Conservation (phyloP, 2,797 vertebrate species). For the Darevskia mixta region DNA sequence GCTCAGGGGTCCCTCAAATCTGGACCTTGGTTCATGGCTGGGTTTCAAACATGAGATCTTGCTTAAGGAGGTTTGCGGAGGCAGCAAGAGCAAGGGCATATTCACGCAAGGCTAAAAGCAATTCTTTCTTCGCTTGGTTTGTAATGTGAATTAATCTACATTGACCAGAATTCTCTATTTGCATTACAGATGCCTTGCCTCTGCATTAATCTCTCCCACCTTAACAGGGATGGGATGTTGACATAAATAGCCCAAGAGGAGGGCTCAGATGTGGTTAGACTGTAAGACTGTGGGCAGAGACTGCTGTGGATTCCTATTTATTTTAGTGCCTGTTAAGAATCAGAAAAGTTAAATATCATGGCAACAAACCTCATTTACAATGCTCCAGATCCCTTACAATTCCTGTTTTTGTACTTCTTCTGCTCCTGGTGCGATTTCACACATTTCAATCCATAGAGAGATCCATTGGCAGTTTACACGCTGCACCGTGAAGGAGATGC, state of each 20-base stretch:
- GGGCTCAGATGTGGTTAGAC: background rate
- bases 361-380: background rate
- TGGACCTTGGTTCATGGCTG: background rate
- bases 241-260: background rate
- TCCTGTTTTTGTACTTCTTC: background rate
- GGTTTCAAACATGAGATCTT: background rate
- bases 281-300: background rate
- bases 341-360: background rate
- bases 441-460: too few relatives aligned
- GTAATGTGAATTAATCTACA: background rate
- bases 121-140: background rate
- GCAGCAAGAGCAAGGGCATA: background rate
- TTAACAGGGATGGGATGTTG: conserved; percentile 3
- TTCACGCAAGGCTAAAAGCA: background rate
- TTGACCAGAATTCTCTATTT: conserved; percentile 14
- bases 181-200: background rate
- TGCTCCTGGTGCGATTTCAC: too few relatives aligned
- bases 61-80: background rate
- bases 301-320: background rate
- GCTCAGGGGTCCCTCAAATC: background rate
- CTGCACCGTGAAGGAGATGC: too few relatives aligned
- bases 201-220: background rate
- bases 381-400: background rate
- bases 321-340: background rate
- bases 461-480: too few relatives aligned